These are phyloP conservation scores for Panagrolaimus sp. DNA, from an alignment of 1,140 invertebrate species.

Conservation along the genomic window DNA sequence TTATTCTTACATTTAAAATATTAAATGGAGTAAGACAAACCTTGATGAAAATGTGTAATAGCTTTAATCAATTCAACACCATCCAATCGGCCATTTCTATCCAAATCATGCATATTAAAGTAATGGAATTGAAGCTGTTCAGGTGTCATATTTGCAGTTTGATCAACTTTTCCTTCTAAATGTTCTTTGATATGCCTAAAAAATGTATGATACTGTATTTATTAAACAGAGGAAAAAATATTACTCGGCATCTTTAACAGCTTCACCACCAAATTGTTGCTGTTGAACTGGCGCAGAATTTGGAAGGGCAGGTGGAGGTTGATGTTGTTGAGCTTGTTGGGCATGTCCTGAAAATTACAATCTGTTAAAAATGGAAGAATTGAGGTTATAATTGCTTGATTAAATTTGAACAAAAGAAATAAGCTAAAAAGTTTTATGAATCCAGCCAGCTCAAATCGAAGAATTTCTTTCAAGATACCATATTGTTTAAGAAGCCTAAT, in stretches of 20 bases:
- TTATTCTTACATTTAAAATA: constrained; percentile 13
- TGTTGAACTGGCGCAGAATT: constrained; percentile 27
- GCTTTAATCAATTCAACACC: constrained; percentile 55
- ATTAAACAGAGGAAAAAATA: constrained; percentile 17
- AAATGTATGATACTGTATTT: constrained; percentile 23
- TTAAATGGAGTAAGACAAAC: constrained; percentile 24
- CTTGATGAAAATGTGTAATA: constrained; percentile 58
- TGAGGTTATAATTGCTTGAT: neutral
- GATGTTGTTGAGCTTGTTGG: constrained; percentile 39
- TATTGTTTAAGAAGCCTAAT: neutral
- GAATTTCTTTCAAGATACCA: too few species aligned
- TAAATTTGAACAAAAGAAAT: too few species aligned
- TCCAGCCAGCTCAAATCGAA: too few species aligned
- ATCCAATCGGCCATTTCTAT: constrained; percentile 56
- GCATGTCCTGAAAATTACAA: constrained; percentile 8
- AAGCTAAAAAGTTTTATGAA: too few species aligned
- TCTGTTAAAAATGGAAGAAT: neutral
- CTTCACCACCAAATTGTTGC: constrained; percentile 52
- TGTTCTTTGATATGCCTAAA: constrained; percentile 64
- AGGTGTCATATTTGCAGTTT: constrained; percentile 60
- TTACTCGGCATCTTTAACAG: constrained; percentile 56
- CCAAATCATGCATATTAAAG: constrained; percentile 62
- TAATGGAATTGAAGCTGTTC: constrained; percentile 65
- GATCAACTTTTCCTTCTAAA: constrained; percentile 61
- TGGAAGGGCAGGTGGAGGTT: constrained; percentile 31